A percentile compares a stretch with the other conserved stretches of the same genome.
Conservation (phyloP, 2,113 vertebrate species). For the Solea solea region DNA sequence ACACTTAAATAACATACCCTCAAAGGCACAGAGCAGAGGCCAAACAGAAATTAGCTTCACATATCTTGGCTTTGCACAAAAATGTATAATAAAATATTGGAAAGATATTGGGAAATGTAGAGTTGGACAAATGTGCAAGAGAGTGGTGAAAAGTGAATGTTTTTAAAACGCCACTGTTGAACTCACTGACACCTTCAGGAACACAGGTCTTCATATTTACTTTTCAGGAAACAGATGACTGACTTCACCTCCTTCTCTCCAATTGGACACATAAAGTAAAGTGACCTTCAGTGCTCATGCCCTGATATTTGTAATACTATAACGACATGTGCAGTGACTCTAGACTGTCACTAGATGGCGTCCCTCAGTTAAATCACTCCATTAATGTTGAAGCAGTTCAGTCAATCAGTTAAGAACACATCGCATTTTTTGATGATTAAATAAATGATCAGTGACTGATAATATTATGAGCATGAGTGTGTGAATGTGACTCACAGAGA, state of each 20-base stretch:
- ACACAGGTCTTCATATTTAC: not conserved
- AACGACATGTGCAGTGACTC: constrained; percentile 25
- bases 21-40: not conserved
- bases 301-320: too few species aligned
- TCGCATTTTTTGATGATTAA: not conserved
- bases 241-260: not conserved
- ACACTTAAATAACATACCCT: not conserved
- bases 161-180: too few species aligned
- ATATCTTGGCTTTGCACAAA: not conserved
- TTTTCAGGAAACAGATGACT: too few species aligned
- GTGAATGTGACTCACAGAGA: not conserved
- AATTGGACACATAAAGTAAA: not conserved
- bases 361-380: constrained; percentile 15
- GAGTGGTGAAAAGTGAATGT: too few species aligned
- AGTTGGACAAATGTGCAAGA: too few species aligned
- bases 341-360: constrained; percentile 57
- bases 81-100: not conserved
- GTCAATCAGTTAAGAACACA: constrained; percentile 3
- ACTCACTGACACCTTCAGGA: not conserved
- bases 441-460: not conserved
- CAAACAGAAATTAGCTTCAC: too few species aligned
- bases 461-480: not conserved
- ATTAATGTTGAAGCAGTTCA: not conserved
- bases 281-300: not conserved
- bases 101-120: not conserved